These are phyloP conservation scores for Nemoura dubitans DNA, from an alignment of 2,888 invertebrate species.

Conservation along the genomic window DNA sequence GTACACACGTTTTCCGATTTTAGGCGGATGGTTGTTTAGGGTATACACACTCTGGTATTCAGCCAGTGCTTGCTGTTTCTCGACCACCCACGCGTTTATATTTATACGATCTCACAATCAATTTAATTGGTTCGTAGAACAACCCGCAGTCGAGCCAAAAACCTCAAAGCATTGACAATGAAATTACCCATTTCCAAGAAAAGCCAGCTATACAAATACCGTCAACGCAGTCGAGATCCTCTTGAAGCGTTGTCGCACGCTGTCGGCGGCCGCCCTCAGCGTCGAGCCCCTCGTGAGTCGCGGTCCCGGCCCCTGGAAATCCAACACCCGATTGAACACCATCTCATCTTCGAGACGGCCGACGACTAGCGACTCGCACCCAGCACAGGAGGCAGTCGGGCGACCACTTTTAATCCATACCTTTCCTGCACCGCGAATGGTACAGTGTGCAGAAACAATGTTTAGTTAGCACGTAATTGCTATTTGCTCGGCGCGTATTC, in stretches of 20 bases:
- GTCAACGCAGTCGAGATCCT: slow-evolving; percentile 15
- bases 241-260: not conserved
- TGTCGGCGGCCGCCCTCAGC: not conserved
- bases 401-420: not conserved
- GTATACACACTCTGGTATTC: too few species aligned
- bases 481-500: not conserved
- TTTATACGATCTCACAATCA: not conserved
- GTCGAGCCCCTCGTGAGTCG: not conserved
- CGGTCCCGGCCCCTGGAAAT: not conserved
- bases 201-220: not conserved
- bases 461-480: slow-evolving; percentile 12
- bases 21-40: too few species aligned
- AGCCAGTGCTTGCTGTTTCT: not conserved
- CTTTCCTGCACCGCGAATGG: not conserved
- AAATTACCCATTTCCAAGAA: not conserved
- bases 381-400: too few species aligned
- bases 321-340: not conserved
- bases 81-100: not conserved
- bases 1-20: too few species aligned
- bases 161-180: not conserved
- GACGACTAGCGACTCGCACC: not conserved
- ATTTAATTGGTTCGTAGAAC: not conserved
- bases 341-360: not conserved
- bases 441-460: not conserved
- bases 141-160: not conserved